phyloP scores from a whole-genome alignment of 2,797 vertebrate species.

The Acanthiza pusilla region DNA sequence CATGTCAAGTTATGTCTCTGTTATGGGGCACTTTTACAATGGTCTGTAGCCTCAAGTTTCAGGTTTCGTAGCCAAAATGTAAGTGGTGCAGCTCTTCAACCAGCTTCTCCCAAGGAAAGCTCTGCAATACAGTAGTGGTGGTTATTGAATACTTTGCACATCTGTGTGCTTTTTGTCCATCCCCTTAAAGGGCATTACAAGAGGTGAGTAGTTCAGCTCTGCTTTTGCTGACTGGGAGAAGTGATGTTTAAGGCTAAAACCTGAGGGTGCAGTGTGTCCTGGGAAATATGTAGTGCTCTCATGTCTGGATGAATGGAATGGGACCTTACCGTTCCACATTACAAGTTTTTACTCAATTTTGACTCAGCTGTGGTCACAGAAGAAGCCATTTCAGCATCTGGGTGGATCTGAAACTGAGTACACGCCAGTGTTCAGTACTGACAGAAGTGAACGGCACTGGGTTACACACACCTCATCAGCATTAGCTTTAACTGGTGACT shows the following conservation, averaged over 20 bases:
- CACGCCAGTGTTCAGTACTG: neutral
- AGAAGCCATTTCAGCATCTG: neutral
- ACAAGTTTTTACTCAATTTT: neutral
- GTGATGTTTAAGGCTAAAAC: neutral
- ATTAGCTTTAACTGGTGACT: neutral
- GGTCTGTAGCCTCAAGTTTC: neutral
- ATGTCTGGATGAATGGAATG: neutral
- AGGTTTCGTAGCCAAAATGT: neutral
- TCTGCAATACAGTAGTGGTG: neutral
- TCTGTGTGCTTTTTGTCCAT: neutral
- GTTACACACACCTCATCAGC: neutral
- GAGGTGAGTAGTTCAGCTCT: neutral
- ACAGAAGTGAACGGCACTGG: fast-evolving
- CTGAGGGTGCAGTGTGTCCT: neutral
- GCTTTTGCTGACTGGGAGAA: neutral
- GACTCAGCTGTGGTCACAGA: neutral
- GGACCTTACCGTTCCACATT: neutral
- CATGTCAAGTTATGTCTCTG: neutral
- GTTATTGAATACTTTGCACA: neutral
- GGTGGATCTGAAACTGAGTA: neutral
- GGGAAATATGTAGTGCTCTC: neutral
- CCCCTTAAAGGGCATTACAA: neutral
- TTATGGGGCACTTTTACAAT: neutral
- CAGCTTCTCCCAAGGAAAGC: neutral
- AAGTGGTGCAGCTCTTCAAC: neutral